A percentile compares a stretch with the other conserved stretches of the same genome.
These are phyloP conservation scores for Dipodomys spectabilis DNA, from an alignment of 2,113 vertebrate species.

Conservation along the genomic window DNA sequence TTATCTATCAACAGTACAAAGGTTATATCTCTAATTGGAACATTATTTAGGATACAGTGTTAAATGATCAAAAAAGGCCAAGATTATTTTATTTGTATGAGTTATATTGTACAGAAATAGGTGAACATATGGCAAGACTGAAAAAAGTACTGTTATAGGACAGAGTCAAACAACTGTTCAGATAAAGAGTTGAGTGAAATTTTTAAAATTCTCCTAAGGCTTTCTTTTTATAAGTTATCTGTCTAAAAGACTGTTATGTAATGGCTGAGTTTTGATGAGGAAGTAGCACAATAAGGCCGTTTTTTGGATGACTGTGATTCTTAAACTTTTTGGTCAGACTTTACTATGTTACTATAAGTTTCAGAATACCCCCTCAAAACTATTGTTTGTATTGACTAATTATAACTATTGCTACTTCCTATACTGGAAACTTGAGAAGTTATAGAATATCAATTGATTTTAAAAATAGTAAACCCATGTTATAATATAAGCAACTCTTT, in stretches of 20 bases:
- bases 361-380: background rate
- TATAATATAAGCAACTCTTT: background rate
- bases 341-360: background rate
- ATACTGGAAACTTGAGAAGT: background rate
- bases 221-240: constrained; percentile 35
- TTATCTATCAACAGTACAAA: background rate
- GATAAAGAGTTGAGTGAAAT: background rate
- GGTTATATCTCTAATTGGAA: background rate
- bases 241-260: background rate
- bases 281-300: background rate
- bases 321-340: background rate
- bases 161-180: constrained; percentile 10
- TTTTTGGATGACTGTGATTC: background rate
- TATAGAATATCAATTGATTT: background rate
- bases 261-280: background rate
- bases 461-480: background rate
- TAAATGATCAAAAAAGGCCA: constrained; percentile 39
- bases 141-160: background rate
- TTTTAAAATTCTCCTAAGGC: background rate
- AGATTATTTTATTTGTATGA: constrained; percentile 20
- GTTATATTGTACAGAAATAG: constrained; percentile 7
- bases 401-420: background rate
- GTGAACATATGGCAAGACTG: background rate
- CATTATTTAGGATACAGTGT: background rate
- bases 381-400: constrained; percentile 34